Base-by-base conservation (phyloP, 2,113 vertebrate genomes). In the Speoplatyrhinus poulsoni region DNA sequence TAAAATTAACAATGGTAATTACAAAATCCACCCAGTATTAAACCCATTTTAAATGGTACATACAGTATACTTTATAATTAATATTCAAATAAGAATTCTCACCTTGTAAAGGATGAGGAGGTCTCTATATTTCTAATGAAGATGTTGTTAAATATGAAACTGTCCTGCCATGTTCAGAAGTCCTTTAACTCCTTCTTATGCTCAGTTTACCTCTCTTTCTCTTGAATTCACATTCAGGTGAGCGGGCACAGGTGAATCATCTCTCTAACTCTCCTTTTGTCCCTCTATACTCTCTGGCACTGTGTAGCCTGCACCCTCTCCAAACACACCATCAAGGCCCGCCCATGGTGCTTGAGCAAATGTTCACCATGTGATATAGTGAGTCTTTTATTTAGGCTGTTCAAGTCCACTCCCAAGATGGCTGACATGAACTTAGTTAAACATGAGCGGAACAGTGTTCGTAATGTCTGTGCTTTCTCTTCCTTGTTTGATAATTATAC, bases 161-260 rank as follows among this genome's bases (percentile, higher is more conserved):
- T 70, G 73, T 77, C 49, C 77, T 60, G 8, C 62, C 90, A 91
- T 91, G 69, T 33, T 79, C 33, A 9, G 9, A 70, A 55, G 60
- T 3, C 61, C 65, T 75, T 56, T 4, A 17, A 49, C 54, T 62
- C 48, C 60, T 72, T 46, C 62, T 17, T 33, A 41, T 33, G n/a
- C 19, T 70, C 16, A 58, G 9, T 66, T 33, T 57, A 1, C 56
- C 63, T 70, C 3, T 63, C 3, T 53, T 59, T 65, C n/a, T 62
- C 62, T 76, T 41, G 47, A 48, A 15, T 47, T 60, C 46, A 70
- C 62, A 33, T 73, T 86, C 85, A 88, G 80, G 84, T 89, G 83
- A 74, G 57, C 41, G 10, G 36, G 66, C 17, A 77, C 82, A 88
- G 87, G 82, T 90, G 73, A 67, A 88, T 82, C 85, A 83, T 87